Base-by-base conservation (phyloP, 2,797 vertebrate species). In the Semaprochilodus insignis region DNA sequence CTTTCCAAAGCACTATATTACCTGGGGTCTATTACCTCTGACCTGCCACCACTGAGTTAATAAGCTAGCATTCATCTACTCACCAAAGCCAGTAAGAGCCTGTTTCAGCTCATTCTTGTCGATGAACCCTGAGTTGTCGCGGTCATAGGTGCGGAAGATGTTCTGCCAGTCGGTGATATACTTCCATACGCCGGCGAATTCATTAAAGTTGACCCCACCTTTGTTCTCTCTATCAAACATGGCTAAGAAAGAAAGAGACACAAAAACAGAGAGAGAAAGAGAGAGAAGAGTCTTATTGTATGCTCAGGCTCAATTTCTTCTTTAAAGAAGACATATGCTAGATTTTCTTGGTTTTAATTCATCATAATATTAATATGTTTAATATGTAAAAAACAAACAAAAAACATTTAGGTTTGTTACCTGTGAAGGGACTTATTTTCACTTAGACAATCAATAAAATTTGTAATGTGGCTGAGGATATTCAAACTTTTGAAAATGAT, bases 201-300 rank as follows among this genome's bases (percentile, higher is more conserved):
- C 98, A 14, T 94, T 97, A 93, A 99, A 99, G 93, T 97, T 99
- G 87, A 99, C 98, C 0, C 98, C 98, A 0, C 98, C 96, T 94
- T 99, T 99, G 90, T 97, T 98, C 88, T 99, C 98, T 84, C 98
- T 93, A 94, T 99, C 98, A 80, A 99, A 99, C 98, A 99, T 99
- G 71, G 97, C 98, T 99, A 91, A 87, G n/a, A 23, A 44, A 34
- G 19, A n/a, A 19, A 10, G 44, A 48, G 44, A 48, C 10, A 48
- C 44, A 1, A 44, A 23, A 31, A 59, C 4, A 73, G 3, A 65
- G 34, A 27, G 21, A 66, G 2, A 55, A 21, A 73, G 3, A 65
- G 34, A 27, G 21, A 66, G 2, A 55, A 21, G 15, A 36, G 13
- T 69, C 6, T 71, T 40, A 54, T 36, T 13, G 11, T 36, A 19